Percentiles rank a stretch among this genome's conserved stretches.
Conservation (phyloP, 2,888 invertebrate species). For the Dasysyrphus tricinctus region DNA sequence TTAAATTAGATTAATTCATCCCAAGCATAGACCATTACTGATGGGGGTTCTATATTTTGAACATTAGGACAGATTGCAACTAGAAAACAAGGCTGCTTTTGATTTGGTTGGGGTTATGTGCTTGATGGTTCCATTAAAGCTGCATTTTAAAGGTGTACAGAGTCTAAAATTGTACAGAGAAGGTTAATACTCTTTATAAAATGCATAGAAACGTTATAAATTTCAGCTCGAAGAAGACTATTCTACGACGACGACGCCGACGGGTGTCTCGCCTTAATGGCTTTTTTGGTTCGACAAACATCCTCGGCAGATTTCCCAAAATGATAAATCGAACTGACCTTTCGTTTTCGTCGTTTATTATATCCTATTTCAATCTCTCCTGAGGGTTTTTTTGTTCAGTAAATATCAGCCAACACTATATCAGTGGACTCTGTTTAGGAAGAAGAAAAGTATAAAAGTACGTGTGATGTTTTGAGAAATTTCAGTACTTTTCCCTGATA, state of each 20-base stretch:
- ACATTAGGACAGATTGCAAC: conserved; percentile 1
- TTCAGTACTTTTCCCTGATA: neutral
- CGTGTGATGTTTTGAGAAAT: neutral
- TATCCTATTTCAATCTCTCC: conserved; percentile 3
- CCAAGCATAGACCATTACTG: neutral
- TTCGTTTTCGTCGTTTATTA: neutral
- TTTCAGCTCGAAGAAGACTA: neutral
- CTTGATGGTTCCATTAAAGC: neutral
- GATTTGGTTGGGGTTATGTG: neutral
- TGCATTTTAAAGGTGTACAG: neutral
- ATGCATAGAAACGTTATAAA: neutral
- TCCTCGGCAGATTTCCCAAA: conserved; percentile 5
- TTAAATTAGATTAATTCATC: conserved; percentile 39
- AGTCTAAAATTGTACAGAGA: no score
- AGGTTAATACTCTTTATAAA: neutral
- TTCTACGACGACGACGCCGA: no score
- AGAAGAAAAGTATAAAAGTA: neutral
- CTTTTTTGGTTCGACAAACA: neutral
- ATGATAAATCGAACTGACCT: conserved; percentile 26
- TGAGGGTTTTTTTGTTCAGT: conserved; percentile 7
- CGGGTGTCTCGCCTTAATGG: neutral
- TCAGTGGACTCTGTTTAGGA: neutral
- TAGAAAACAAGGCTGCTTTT: neutral
- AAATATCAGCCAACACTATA: neutral
- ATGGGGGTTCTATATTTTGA: neutral